Evolutionary conservation across 2,888 invertebrate genomes (phyloP).

Genomic region (Cordilura impudica): DNA sequence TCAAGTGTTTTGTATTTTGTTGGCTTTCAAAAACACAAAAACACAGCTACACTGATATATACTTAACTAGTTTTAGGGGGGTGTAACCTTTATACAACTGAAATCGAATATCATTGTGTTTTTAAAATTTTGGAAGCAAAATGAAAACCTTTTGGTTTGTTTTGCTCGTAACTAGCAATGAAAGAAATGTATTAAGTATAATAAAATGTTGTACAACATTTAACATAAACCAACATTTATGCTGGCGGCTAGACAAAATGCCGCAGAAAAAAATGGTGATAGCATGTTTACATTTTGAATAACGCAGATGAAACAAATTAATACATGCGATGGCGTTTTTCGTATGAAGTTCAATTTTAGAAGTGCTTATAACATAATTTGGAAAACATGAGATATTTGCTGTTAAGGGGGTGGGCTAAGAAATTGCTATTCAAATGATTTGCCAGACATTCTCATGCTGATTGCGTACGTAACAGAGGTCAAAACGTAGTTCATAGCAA

Average conservation of each 20-base stretch:
- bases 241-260: conserved; percentile 32
- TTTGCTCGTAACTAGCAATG: neutral
- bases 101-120: neutral
- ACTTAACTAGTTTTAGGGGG: neutral
- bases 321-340: neutral
- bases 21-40: neutral
- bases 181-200: too few relatives aligned
- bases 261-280: conserved; percentile 1
- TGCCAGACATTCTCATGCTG: conserved; percentile 8
- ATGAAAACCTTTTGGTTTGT: neutral
- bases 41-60: neutral
- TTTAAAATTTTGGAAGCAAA: neutral
- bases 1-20: neutral
- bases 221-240: conserved; percentile 19
- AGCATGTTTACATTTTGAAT: neutral
- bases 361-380: neutral
- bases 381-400: neutral
- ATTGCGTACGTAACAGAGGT: neutral
- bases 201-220: neutral
- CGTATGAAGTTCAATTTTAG: neutral
- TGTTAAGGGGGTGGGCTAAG: neutral
- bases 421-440: neutral
- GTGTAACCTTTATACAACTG: neutral
- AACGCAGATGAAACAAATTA: conserved; percentile 6
- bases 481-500: neutral